These are phyloP conservation scores for Monoplex corrugatus DNA, from an alignment of 2,888 invertebrate species.

Conservation along the genomic window DNA sequence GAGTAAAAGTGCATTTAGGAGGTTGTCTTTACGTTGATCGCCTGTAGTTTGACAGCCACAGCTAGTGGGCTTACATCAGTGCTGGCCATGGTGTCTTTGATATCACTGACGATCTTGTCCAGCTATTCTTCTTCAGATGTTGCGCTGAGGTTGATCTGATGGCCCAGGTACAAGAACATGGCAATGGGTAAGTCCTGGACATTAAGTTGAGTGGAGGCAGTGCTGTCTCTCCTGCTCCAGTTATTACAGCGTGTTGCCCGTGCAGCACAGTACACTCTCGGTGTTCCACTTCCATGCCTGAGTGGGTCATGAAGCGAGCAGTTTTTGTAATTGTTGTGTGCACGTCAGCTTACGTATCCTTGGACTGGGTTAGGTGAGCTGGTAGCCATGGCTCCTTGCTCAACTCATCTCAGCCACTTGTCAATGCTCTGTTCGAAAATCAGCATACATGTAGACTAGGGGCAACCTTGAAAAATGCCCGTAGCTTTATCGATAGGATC, in stretches of 20 bases:
- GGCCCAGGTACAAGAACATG: neutral
- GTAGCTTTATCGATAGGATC: neutral
- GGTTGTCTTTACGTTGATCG: neutral
- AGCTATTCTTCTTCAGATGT: neutral
- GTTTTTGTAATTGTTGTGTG: neutral
- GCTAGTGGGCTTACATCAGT: neutral
- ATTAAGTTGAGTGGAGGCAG: neutral
- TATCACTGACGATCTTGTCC: neutral
- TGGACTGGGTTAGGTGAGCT: neutral
- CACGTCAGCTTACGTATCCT: neutral
- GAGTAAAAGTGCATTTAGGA: neutral
- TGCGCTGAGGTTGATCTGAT: neutral
- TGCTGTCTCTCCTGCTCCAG: neutral
- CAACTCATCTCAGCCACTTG: neutral
- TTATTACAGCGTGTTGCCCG: neutral
- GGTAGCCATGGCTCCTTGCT: neutral
- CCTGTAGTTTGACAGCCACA: slow-evolving; percentile 15
- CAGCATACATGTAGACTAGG: neutral
- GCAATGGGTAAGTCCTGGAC: neutral
- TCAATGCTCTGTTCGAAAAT: neutral
- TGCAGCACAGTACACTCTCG: slow-evolving; percentile 13
- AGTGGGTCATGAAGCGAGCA: neutral
- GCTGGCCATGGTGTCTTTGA: neutral
- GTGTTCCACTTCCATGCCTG: neutral
- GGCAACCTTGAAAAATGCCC: neutral